Evolutionary conservation across 2,888 invertebrate species (phyloP), one percentile per base, ranked within the genome.

Genomic region (Harpagoxenus sublaevis): DNA sequence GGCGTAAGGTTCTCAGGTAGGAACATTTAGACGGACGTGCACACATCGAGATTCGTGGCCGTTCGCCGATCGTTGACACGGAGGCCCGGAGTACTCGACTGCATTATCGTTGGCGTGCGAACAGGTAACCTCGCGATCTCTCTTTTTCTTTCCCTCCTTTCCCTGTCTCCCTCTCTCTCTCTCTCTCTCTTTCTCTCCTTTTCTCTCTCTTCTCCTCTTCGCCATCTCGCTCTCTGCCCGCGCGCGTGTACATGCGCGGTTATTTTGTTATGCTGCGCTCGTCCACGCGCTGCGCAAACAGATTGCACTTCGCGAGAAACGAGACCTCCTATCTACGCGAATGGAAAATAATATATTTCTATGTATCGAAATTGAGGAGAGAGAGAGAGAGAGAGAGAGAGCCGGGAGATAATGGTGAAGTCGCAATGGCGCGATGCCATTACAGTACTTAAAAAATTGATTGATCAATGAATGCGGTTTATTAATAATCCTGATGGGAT

Each of bases 251-350:
- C 75, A 84, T 78, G 63, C 85, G 83, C 89, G 70, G 86, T 84
- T 89, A 84, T 90, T 90, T 90, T 90, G 84, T 90, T 87, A 90
- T 90, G 90, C 89, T 73, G 84, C 62, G 53, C 84, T 79, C 78
- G 90, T 91, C 92, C 91, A 88, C 91, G 92, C 90, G 93, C 92
- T 92, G 88, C 89, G 92, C 92, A 91, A 92, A 93, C 92, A 93
- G 93, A 93, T 93, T 68, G 77, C 77, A 90, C 89, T 82, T 85
- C 85, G 87, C 87, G 83, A 81, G 75, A 75, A 90, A 88, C 83
- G 89, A 84, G 85, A 81, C 81, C 51, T 42, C 55, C 70, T 75
- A 83, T 84, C 87, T 55, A 71, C 63, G 53, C 79, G 83, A 82
- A 81, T 66, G 71, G 55, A 39, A 31, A 79, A 68, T 78, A 68